Evolutionary conservation across 2,113 vertebrate genomes (phyloP).

Genomic region (Baryphthengus martii): DNA sequence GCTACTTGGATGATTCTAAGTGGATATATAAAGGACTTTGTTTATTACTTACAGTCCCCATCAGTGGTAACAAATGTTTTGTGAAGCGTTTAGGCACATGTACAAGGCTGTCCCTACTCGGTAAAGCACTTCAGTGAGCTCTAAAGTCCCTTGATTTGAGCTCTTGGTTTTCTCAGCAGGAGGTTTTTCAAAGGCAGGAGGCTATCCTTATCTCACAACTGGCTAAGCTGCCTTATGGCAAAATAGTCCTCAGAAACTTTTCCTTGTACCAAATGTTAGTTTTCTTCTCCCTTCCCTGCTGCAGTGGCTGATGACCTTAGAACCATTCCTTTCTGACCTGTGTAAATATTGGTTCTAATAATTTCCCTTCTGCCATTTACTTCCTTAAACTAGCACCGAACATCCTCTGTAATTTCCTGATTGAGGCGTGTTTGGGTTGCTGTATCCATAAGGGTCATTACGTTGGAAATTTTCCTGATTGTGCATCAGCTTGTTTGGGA

Average conservation of each 20-base stretch:
- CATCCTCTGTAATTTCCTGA: background rate
- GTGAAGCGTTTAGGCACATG: background rate
- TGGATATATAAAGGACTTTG: background rate
- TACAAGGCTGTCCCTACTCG: background rate
- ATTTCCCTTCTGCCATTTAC: background rate
- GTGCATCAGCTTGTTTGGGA: background rate
- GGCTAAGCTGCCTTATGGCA: background rate
- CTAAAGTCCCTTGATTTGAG: background rate
- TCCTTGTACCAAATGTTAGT: background rate
- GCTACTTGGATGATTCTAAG: background rate
- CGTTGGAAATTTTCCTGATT: background rate
- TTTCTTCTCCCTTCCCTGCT: background rate
- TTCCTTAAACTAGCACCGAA: background rate
- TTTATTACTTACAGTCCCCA: background rate
- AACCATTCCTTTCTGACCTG: background rate
- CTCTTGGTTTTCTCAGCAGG: background rate
- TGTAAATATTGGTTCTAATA: background rate
- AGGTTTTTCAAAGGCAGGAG: background rate
- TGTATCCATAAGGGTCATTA: rapidly evolving
- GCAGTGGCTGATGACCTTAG: background rate
- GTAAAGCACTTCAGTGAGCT: background rate
- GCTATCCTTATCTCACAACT: background rate
- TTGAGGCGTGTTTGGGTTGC: background rate
- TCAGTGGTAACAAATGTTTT: background rate
- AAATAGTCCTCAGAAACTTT: background rate